Percentiles rank a stretch among this genome's conserved stretches.
phyloP scores from a whole-genome alignment of 2,113 vertebrate species.

The Nyctibius bracteatus region DNA sequence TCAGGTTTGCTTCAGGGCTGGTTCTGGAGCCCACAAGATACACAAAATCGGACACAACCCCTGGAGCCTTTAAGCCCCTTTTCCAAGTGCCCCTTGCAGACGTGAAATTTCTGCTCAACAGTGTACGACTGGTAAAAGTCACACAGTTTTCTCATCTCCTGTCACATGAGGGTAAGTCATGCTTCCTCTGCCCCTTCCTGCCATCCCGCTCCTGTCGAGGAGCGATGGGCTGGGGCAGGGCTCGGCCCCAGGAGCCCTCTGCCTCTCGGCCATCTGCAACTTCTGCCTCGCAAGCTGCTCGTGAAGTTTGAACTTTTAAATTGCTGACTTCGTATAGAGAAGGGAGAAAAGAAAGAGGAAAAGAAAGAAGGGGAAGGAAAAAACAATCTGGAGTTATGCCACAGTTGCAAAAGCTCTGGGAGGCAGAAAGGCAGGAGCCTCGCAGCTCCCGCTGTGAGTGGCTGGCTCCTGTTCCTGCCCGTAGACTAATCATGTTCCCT shows the following conservation, averaged over 20 bases:
- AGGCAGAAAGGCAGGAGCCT: background rate
- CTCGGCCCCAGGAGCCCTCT: background rate
- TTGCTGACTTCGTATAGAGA: background rate
- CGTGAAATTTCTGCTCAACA: background rate
- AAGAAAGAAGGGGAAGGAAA: slow-evolving; percentile 10
- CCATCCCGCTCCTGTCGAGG: background rate
- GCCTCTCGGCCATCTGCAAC: background rate
- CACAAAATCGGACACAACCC: background rate
- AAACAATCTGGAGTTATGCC: background rate
- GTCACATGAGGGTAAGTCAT: background rate
- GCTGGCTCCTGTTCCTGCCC: background rate
- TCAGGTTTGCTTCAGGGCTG: background rate
- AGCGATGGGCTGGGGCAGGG: background rate
- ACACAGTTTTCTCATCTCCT: background rate
- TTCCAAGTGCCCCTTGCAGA: background rate
- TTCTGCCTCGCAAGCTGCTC: background rate
- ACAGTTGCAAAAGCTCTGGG: background rate
- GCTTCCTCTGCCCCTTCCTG: background rate
- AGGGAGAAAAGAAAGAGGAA: slow-evolving; percentile 26
- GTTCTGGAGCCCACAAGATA: background rate
- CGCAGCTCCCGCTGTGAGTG: background rate
- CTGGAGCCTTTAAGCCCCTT: background rate
- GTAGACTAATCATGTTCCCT: background rate
- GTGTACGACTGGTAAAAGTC: background rate
- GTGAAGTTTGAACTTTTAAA: background rate